A percentile compares a stretch with the other conserved stretches of the same genome.
Evolutionary conservation across 2,113 vertebrate genomes (phyloP).

Genomic region (Malurus elegans): DNA sequence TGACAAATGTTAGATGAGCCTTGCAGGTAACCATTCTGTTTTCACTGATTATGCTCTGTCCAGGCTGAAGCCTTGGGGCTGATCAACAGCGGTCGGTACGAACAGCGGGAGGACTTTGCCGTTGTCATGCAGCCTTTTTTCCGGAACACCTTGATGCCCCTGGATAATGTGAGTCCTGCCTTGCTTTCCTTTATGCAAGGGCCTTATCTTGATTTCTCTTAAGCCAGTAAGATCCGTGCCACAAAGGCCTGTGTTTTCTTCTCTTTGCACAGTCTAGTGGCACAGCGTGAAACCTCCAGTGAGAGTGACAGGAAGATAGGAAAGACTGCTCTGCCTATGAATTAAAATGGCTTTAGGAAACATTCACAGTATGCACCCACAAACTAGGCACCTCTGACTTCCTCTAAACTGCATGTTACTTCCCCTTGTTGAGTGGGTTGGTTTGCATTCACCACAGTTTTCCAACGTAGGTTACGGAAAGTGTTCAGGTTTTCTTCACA

Average conservation of each 20-base stretch:
- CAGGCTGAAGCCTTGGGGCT: constrained; percentile 55
- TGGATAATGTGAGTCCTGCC: constrained; percentile 72
- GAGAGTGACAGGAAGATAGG: background rate
- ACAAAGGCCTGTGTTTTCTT: background rate
- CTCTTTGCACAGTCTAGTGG: background rate
- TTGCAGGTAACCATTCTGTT: background rate
- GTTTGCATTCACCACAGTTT: background rate
- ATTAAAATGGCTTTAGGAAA: background rate
- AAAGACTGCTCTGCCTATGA: background rate
- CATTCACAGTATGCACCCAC: background rate
- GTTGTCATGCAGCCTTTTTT: constrained; percentile 87
- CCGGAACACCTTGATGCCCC: constrained; percentile 76
- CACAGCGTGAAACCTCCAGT: background rate
- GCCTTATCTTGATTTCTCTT: background rate
- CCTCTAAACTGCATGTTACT: background rate
- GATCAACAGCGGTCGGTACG: constrained; percentile 70
- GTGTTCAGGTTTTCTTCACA: background rate
- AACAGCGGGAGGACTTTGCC: constrained; percentile 81
- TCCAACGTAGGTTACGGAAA: background rate
- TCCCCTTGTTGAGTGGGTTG: background rate
- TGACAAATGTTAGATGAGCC: background rate
- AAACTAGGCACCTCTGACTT: background rate
- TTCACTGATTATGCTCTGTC: background rate
- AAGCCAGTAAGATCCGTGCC: background rate
- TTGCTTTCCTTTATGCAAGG: background rate